Evolutionary conservation across 2,113 vertebrate genomes (phyloP), one percentile per base, ranked within the genome.

Genomic region (Oreotrochilus melanogaster): DNA sequence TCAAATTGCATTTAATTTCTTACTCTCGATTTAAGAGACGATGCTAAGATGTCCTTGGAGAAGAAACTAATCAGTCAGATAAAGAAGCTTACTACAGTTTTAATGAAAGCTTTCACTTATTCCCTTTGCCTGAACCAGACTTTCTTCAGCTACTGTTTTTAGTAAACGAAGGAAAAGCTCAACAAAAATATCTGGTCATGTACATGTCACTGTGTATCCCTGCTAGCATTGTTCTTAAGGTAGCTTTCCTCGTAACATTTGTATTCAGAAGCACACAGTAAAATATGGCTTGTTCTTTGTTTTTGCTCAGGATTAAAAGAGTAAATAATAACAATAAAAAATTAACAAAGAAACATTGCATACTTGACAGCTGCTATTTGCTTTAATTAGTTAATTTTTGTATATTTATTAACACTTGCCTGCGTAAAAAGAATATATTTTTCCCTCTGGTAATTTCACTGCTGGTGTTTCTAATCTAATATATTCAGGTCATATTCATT

Each of bases 1-100:
- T 92, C 64, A 83, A 86, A 31, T 28, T 71, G 6, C 39, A 27
- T 73, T 94, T 92, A 56, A 66, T 94, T 83, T 80, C 75, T 88
- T 86, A 37, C 31, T 84, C 37, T 11, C 64, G 25, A 78, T 78
- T 58, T 91, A 73, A 67, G 67, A 71, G 56, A 78, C 23, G 76
- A 50, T 56, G 17, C 25, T 92, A 54, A 73, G 54, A 61, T 18
- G 18, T 37, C 37, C 56, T 92, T 80, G 72, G 31, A 80, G 18
- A 64, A 78, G 15, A 83, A 92, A n/a, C 21, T 60, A 66, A 82
- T 64, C 56, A 83, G 58, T 53, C 23, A 91, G 13, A 19, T 81
- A 51, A 93, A 92, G 22, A 84, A 81, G 6, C 11, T 50, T 80
- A 27, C 31, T 83, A 25, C 4, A 16, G 31, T 73, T 88, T 82